A percentile compares a stretch with the other conserved stretches of the same genome.
Evolutionary conservation across 2,888 invertebrate genomes (phyloP).

Genomic region (Coelopa pilipes): DNA sequence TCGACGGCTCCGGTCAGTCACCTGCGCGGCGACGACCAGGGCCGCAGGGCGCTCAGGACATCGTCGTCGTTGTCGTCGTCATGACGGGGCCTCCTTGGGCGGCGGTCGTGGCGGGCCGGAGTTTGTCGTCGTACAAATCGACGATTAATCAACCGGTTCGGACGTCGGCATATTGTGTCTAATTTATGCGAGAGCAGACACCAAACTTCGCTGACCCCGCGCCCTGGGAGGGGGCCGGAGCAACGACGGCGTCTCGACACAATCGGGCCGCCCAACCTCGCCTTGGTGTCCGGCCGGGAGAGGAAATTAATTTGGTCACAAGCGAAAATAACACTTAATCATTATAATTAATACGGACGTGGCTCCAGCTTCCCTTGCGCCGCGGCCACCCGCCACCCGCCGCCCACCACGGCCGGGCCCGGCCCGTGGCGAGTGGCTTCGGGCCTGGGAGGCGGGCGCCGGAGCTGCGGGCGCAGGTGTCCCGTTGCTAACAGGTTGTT

Average conservation of each 20-base stretch:
- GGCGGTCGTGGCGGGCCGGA: background rate
- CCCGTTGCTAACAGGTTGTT: slow-evolving; percentile 24
- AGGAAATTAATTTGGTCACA: slow-evolving; percentile 40
- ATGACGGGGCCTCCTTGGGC: background rate
- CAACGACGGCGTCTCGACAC: slow-evolving; percentile 11
- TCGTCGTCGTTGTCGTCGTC: background rate
- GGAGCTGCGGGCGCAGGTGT: slow-evolving; percentile 5
- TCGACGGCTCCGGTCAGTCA: no score
- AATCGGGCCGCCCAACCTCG: no score
- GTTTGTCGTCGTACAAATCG: slow-evolving; percentile 37
- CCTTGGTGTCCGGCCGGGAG: slow-evolving; percentile 15
- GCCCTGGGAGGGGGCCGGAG: background rate
- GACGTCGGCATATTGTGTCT: slow-evolving; percentile 26
- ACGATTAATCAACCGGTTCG: slow-evolving; percentile 46
- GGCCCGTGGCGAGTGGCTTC: background rate
- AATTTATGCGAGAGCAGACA: slow-evolving; percentile 21
- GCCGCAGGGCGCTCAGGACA: background rate
- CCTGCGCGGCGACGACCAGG: no score
- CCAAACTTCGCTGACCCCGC: slow-evolving; percentile 13
- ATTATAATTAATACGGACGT: slow-evolving; percentile 37
- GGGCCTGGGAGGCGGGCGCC: background rate
- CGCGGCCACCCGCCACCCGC: no score
- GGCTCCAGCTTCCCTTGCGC: slow-evolving; percentile 16
- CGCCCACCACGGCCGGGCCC: background rate
- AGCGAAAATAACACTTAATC: slow-evolving; percentile 40